phyloP scores from a whole-genome alignment of 2,797 vertebrate genomes.

The Micropoecilia bifurca region DNA sequence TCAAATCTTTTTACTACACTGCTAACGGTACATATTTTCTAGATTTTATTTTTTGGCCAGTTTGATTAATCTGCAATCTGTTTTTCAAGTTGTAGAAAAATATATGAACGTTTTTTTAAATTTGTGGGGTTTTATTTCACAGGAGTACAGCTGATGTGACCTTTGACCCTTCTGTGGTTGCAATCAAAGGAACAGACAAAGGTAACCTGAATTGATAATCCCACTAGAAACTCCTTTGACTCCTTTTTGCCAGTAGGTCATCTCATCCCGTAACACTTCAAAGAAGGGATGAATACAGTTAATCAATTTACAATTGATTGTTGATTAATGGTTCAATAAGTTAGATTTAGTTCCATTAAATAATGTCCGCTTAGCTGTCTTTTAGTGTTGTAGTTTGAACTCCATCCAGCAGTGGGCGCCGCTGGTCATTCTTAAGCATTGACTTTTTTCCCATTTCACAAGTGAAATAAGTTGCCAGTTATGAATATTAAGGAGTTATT shows the following conservation, averaged over 20 bases:
- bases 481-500: too few species aligned
- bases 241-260: not conserved
- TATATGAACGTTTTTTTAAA: not conserved
- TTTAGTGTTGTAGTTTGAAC: too few species aligned
- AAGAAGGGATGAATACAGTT: too few species aligned
- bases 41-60: not conserved
- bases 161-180: constrained; percentile 56
- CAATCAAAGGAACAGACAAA: constrained; percentile 62
- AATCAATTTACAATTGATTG: too few species aligned
- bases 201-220: constrained; percentile 45
- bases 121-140: constrained; percentile 28
- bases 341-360: too few species aligned
- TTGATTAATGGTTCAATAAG: too few species aligned
- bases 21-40: not conserved
- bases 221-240: not conserved
- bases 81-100: not conserved
- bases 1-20: not conserved
- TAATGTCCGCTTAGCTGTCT: too few species aligned
- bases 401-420: too few species aligned
- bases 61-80: not conserved
- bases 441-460: too few species aligned
- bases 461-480: too few species aligned
- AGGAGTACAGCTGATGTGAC: constrained; percentile 53
- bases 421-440: too few species aligned
- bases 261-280: not conserved